Evolutionary conservation across 2,113 vertebrate genomes (phyloP).

Genomic region (Anguilla rostrata): DNA sequence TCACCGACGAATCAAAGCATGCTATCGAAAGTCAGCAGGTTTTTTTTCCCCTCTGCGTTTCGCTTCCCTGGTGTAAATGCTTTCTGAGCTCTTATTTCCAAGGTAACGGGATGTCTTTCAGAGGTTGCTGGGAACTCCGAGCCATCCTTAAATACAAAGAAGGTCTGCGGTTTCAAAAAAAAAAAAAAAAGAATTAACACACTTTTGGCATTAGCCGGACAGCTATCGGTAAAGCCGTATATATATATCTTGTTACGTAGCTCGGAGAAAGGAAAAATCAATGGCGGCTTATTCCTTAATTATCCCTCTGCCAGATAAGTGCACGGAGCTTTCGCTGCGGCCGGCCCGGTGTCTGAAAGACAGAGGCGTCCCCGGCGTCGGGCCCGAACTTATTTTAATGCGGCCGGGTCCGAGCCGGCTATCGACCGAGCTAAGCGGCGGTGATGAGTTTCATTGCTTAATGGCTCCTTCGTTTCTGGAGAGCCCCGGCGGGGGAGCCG

Average conservation of each 20-base stretch:
- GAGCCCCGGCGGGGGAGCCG: neutral
- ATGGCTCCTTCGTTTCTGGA: neutral
- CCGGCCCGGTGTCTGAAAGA: neutral
- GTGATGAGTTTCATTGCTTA: neutral
- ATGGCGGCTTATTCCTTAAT: constrained; percentile 5
- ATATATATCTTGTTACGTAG: neutral
- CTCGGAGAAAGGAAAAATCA: constrained; percentile 7
- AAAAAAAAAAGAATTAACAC: neutral
- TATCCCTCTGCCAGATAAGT: neutral
- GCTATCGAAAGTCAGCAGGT: neutral
- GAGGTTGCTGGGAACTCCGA: neutral
- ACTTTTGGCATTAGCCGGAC: neutral
- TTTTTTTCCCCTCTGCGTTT: neutral
- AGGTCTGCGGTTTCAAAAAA: neutral
- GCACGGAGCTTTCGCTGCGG: neutral
- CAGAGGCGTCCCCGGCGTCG: neutral
- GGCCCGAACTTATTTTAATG: neutral
- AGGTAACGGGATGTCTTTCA: neutral
- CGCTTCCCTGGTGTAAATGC: neutral
- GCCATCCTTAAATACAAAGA: neutral
- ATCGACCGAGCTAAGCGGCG: neutral
- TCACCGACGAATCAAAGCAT: neutral
- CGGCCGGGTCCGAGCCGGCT: neutral
- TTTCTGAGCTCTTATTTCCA: neutral
- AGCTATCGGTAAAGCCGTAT: neutral